Evolutionary conservation across 2,888 invertebrate genomes (phyloP).

Genomic region (Phymatocera aterrima): DNA sequence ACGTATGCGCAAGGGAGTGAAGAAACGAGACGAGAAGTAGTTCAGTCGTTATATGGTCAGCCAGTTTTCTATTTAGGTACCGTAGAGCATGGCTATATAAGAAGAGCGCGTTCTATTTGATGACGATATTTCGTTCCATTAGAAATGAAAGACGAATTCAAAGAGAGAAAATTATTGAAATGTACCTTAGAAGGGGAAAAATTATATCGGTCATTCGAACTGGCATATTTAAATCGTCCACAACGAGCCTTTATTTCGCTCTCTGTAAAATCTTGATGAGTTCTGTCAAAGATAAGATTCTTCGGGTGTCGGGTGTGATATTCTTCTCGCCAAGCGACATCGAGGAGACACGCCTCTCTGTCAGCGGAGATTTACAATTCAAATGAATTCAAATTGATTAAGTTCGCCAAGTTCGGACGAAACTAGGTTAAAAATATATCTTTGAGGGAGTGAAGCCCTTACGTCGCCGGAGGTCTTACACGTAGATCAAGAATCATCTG

Average conservation of each 20-base stretch:
- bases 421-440: slow-evolving; percentile 35
- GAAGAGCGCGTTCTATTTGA: no score
- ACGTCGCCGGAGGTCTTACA: slow-evolving; percentile 1
- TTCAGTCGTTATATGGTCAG: slow-evolving; percentile 29
- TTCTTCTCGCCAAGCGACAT: not conserved
- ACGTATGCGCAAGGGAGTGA: not conserved
- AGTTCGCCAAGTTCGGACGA: not conserved
- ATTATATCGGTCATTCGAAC: not conserved
- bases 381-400: slow-evolving; percentile 40
- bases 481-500: slow-evolving; percentile 29
- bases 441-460: not conserved
- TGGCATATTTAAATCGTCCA: not conserved
- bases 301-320: not conserved
- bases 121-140: no score
- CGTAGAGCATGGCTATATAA: no score
- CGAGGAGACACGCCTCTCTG: not conserved
- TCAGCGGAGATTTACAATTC: slow-evolving; percentile 11
- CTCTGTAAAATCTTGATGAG: not conserved
- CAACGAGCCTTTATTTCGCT: not conserved
- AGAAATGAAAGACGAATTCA: no score
- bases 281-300: not conserved
- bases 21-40: slow-evolving; percentile 14
- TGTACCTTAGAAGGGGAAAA: no score
- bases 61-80: not conserved
- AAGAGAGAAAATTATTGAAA: no score